Evolutionary conservation across 2,797 vertebrate genomes (phyloP).

Genomic region (Podarcis lilfordi): DNA sequence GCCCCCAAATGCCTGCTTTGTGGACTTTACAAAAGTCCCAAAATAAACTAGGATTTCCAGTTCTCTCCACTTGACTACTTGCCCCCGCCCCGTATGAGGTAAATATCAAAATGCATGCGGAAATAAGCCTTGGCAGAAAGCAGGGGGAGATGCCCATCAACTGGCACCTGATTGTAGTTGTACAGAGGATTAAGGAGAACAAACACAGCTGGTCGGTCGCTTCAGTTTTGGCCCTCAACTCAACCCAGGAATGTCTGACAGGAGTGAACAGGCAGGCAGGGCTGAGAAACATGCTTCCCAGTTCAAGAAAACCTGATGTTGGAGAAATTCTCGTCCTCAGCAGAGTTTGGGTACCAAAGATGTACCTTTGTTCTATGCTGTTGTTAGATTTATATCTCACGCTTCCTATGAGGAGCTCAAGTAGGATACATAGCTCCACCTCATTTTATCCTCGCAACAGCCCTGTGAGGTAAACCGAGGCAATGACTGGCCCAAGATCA

Average conservation of each 20-base stretch:
- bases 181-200: conserved; percentile 18
- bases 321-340: background rate
- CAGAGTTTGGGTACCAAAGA: background rate
- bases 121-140: conserved; percentile 9
- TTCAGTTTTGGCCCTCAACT: background rate
- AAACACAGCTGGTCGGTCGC: conserved; percentile 34
- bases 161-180: background rate
- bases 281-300: conserved; percentile 1
- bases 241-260: conserved; percentile 1
- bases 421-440: too few species aligned
- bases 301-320: conserved; percentile 18
- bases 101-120: conserved; percentile 5
- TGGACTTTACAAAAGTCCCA: background rate
- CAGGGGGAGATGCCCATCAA: background rate
- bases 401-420: too few species aligned
- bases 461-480: too few species aligned
- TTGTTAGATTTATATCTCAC: too few species aligned
- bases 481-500: too few species aligned
- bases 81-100: background rate
- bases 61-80: background rate
- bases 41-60: background rate
- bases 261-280: background rate
- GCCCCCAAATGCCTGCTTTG: background rate
- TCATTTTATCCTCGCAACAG: too few species aligned
- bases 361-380: background rate